A percentile compares a stretch with the other conserved stretches of the same genome.
phyloP scores from a whole-genome alignment of 2,888 invertebrate species.

The Sicus ferrugineus region DNA sequence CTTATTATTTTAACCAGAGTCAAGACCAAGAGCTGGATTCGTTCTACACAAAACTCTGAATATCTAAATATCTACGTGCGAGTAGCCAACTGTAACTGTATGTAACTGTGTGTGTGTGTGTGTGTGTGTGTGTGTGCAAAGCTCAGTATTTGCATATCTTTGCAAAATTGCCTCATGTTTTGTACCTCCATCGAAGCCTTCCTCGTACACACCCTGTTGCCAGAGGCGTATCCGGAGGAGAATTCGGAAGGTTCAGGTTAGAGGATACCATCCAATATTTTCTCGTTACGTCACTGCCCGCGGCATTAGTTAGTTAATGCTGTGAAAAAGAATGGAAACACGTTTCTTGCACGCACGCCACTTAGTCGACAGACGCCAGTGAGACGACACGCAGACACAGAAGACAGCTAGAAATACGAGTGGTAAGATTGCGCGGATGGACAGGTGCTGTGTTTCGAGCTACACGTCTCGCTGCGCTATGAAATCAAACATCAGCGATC shows the following conservation, averaged over 20 bases:
- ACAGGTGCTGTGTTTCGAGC: slow-evolving; percentile 12
- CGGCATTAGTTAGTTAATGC: not conserved
- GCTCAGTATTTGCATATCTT: no score
- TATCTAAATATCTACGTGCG: no score
- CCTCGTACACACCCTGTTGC: no score
- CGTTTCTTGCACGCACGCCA: not conserved
- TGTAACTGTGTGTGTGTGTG: no score
- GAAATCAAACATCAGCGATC: not conserved
- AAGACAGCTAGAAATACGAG: not conserved
- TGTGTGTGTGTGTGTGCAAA: no score
- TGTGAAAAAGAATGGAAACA: slow-evolving; percentile 9
- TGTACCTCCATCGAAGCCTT: no score
- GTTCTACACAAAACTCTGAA: no score
- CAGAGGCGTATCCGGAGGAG: no score
- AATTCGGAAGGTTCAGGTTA: no score
- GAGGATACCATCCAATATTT: no score
- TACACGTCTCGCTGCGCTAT: not conserved
- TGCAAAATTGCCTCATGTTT: no score
- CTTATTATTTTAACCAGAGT: not conserved
- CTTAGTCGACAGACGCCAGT: not conserved
- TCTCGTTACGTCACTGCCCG: not conserved
- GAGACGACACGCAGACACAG: not conserved
- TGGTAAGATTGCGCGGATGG: slow-evolving; percentile 12
- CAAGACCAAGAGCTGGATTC: not conserved
- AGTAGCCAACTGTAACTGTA: no score